Evolutionary conservation across 2,888 invertebrate species (phyloP).

Genomic region (Ashinkailepas kermadecensis): DNA sequence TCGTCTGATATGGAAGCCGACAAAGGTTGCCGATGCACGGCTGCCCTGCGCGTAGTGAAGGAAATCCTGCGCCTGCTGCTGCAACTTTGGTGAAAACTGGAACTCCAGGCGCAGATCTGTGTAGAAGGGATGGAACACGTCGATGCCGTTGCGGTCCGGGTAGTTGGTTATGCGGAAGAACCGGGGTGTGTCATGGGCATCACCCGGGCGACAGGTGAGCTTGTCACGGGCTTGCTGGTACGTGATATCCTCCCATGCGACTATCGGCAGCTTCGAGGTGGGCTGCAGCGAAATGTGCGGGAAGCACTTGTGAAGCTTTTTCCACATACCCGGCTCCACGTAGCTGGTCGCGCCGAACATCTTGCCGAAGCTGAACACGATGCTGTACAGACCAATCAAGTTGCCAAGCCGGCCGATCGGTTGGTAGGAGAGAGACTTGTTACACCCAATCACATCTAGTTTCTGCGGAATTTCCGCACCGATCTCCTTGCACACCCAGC

Average conservation of each 20-base stretch:
- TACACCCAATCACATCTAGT: background rate
- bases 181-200: background rate
- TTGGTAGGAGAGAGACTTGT: background rate
- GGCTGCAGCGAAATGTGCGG: background rate
- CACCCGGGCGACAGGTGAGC: background rate
- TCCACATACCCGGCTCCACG: background rate
- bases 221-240: background rate
- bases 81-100: background rate
- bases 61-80: background rate
- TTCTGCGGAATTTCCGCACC: background rate
- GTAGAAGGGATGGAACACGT: background rate
- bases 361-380: background rate
- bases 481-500: background rate
- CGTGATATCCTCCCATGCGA: background rate
- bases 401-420: slow-evolving; percentile 6
- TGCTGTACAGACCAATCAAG: background rate
- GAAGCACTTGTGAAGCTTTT: background rate
- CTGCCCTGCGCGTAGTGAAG: background rate
- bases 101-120: background rate
- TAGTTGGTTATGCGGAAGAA: background rate
- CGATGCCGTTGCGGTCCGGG: background rate
- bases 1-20: slow-evolving; percentile 3
- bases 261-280: too few species aligned
- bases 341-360: background rate
- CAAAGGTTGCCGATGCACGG: background rate